phyloP scores from a whole-genome alignment of 2,797 vertebrate genomes.

The Tolypeutes matacus region DNA sequence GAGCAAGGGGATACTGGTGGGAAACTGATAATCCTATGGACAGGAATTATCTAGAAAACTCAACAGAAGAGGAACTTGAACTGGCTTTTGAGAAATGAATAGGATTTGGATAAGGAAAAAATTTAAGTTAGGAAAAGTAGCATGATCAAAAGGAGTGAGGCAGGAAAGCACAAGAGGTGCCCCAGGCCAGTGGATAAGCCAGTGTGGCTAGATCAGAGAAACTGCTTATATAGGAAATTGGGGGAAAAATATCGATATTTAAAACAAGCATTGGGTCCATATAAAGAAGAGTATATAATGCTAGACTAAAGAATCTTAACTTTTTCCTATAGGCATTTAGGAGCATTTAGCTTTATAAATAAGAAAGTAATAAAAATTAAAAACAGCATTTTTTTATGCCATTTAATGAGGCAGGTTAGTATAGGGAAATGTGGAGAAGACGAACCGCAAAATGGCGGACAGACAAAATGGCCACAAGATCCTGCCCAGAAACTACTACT shows the following conservation, averaged over 20 bases:
- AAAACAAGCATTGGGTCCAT: slow-evolving; percentile 7
- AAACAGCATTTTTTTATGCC: not conserved
- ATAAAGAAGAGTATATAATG: not conserved
- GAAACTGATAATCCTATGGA: not conserved
- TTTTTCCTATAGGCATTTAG: not conserved
- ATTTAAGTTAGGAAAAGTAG: not conserved
- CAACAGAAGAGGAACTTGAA: not conserved
- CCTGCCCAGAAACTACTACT: too few species aligned
- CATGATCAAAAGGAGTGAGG: not conserved
- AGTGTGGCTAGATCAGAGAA: not conserved
- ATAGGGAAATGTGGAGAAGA: too few species aligned
- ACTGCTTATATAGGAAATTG: not conserved
- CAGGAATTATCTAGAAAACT: not conserved
- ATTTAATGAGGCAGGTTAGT: not conserved
- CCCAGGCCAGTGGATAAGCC: not conserved
- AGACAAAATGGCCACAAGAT: too few species aligned
- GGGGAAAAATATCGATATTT: not conserved
- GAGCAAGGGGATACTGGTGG: not conserved
- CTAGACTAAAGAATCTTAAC: slow-evolving; percentile 25
- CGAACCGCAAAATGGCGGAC: too few species aligned
- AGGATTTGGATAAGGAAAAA: slow-evolving; percentile 12
- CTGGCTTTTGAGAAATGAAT: not conserved
- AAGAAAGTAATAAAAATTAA: slow-evolving; percentile 9
- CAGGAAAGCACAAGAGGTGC: not conserved
- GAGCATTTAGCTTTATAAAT: not conserved